Percentiles rank a stretch among this genome's conserved stretches.
Evolutionary conservation across 2,888 invertebrate species (phyloP).

Genomic region (Odontomyia ornata): DNA sequence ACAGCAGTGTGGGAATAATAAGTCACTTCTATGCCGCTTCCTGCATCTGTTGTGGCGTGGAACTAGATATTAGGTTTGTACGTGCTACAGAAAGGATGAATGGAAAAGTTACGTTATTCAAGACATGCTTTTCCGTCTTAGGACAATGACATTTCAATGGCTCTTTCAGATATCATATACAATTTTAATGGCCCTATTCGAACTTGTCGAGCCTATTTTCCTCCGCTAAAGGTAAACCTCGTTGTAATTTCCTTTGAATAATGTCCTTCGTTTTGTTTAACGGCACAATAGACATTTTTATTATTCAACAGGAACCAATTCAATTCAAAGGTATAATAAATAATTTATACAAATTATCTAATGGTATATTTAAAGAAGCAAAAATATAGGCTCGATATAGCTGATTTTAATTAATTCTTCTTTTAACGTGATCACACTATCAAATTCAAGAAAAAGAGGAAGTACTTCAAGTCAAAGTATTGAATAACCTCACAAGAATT

Average conservation of each 20-base stretch:
- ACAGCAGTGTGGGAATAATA: background rate
- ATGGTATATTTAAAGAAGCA: too few species aligned
- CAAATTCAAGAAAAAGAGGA: too few species aligned
- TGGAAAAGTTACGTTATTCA: background rate
- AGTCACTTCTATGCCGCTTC: background rate
- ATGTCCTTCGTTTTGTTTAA: background rate
- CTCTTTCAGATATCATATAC: constrained; percentile 28
- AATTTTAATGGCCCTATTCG: constrained; percentile 20
- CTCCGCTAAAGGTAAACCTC: background rate
- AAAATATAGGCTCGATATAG: too few species aligned
- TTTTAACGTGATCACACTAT: too few species aligned
- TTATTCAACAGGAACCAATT: too few species aligned
- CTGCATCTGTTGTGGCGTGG: background rate
- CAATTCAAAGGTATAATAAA: too few species aligned
- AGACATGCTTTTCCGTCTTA: background rate
- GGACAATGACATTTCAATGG: constrained; percentile 33
- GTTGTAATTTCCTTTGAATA: constrained; percentile 12
- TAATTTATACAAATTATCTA: too few species aligned
- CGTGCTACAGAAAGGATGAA: background rate
- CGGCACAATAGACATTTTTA: background rate
- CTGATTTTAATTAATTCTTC: too few species aligned
- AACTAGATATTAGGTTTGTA: background rate
- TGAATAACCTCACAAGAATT: too few species aligned
- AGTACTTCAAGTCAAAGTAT: too few species aligned
- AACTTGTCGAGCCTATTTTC: background rate